These are phyloP conservation scores for Tachycineta bicolor DNA, from an alignment of 2,113 vertebrate genomes.

Conservation along the genomic window DNA sequence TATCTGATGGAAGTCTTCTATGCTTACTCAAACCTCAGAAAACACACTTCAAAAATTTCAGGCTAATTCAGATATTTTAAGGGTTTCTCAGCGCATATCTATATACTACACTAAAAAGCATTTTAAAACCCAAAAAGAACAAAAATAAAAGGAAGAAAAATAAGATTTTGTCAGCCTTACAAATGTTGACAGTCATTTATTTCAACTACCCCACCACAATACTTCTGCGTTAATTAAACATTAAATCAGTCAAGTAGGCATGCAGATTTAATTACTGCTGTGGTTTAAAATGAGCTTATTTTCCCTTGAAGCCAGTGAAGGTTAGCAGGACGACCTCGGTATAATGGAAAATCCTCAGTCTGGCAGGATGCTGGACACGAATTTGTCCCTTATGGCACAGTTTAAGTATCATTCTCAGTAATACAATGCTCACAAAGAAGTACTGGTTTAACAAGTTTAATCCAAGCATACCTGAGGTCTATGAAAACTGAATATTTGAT, in stretches of 20 bases:
- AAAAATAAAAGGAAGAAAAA: neutral
- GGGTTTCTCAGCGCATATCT: neutral
- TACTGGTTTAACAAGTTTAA: neutral
- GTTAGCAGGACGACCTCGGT: conserved; percentile 8
- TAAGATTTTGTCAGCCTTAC: neutral
- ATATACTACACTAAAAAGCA: neutral
- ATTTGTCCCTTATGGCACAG: neutral
- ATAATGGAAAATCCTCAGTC: conserved; percentile 14
- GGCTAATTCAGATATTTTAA: neutral
- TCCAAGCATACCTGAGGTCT: neutral
- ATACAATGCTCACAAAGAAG: neutral
- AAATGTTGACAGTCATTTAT: neutral
- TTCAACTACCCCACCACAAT: neutral
- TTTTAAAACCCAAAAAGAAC: neutral
- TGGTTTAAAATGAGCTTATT: neutral
- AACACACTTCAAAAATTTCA: neutral
- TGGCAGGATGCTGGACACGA: neutral
- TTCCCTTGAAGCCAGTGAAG: conserved; percentile 37
- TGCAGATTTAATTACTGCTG: conserved; percentile 38
- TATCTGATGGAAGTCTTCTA: neutral
- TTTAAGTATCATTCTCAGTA: neutral
- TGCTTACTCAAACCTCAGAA: neutral
- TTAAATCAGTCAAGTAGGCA: conserved; percentile 15
- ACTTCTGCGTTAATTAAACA: conserved; percentile 45
- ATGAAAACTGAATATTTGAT: neutral